A percentile compares a stretch with the other conserved stretches of the same genome.
phyloP scores from a whole-genome alignment of 2,797 vertebrate species.

The Austrolebias charrua region DNA sequence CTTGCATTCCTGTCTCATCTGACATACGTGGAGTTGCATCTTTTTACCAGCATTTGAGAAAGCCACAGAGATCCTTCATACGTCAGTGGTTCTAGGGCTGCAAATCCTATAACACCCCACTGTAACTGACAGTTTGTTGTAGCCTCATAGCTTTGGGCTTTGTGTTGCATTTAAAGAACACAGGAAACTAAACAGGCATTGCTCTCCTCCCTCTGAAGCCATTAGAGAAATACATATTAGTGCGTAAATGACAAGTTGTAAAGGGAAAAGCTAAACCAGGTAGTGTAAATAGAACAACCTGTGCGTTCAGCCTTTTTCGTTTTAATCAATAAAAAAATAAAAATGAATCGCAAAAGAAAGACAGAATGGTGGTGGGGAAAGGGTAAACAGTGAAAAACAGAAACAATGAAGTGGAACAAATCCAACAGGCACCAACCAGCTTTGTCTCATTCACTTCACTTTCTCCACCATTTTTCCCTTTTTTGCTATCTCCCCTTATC shows the following conservation, averaged over 20 bases:
- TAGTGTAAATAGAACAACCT: conserved; percentile 60
- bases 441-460: conserved; percentile 76
- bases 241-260: conserved; percentile 15
- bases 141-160: conserved; percentile 34
- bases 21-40: conserved; percentile 50
- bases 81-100: conserved; percentile 44
- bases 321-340: conserved; percentile 31
- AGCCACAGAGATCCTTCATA: conserved; percentile 53
- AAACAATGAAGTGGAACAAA: conserved; percentile 84
- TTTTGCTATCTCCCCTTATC: conserved; percentile 81
- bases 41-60: conserved; percentile 45
- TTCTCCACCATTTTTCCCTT: conserved; percentile 68
- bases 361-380: conserved; percentile 18
- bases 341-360: conserved; percentile 53
- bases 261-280: conserved; percentile 19
- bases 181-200: background rate
- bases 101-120: conserved; percentile 45
- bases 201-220: background rate
- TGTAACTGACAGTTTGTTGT: conserved; percentile 44
- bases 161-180: conserved; percentile 28
- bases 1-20: conserved; percentile 57
- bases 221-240: conserved; percentile 8
- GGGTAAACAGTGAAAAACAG: conserved; percentile 59
- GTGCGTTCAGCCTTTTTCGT: conserved; percentile 57
- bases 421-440: conserved; percentile 74